Evolutionary conservation across 2,888 invertebrate species (phyloP).

Genomic region (Epistrophe grossulariae): DNA sequence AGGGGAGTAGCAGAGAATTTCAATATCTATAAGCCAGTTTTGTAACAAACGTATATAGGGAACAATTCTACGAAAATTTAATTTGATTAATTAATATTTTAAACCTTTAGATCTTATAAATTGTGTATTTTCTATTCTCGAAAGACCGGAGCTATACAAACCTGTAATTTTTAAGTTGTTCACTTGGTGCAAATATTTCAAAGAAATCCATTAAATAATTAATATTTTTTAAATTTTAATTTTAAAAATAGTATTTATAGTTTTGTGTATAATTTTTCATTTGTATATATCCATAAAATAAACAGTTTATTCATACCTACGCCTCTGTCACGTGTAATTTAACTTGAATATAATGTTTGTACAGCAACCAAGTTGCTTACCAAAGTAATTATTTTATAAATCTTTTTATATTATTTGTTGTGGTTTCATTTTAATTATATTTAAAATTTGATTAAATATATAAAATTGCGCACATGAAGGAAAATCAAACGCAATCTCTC

Average conservation of each 20-base stretch:
- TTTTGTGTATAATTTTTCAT: background rate
- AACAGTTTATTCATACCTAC: background rate
- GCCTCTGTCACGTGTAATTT: background rate
- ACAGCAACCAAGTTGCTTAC: background rate
- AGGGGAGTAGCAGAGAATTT: no score
- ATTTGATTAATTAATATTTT: no score
- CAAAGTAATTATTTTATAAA: background rate
- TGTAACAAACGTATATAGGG: no score
- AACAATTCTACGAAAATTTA: no score
- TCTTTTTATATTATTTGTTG: background rate
- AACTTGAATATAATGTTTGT: background rate
- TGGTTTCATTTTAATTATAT: background rate
- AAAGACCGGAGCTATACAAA: no score
- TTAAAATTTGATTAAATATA: background rate
- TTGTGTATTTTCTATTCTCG: no score
- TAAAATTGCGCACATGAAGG: background rate
- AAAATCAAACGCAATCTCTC: slow-evolving; percentile 3
- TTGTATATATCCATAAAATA: background rate
- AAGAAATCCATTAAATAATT: no score
- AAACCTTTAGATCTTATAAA: no score
- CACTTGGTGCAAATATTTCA: no score
- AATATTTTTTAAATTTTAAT: background rate
- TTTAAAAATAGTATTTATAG: background rate
- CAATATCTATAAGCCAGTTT: no score
- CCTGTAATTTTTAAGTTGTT: no score